Evolutionary conservation across 2,113 vertebrate species (phyloP), one percentile per base, ranked within the genome.

Genomic region (Machaerirhynchus nigripectus): DNA sequence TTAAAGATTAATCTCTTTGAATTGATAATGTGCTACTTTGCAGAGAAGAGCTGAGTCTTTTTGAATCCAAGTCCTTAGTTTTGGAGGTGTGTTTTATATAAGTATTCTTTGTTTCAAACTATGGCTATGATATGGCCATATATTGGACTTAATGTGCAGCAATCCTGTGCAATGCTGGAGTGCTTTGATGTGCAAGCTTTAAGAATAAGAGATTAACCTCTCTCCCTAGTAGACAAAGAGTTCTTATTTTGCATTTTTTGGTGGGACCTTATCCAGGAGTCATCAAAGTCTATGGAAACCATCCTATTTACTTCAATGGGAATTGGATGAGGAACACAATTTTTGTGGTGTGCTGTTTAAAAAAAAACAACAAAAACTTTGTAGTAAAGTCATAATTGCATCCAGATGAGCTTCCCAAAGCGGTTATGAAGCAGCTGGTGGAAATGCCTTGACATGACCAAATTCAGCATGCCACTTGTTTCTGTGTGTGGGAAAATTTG

Each of bases 341-440:
- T 92, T 90, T 82, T 86, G 52, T 81, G 79, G 63, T 65, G 68
- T 5, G 2, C 14, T 28, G 28, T 69, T 82, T 10, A 6, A 33
- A 80, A 87, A 64, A 67, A 61, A 39, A 24, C 15, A 6, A 20
- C 39, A 83, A 60, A 82, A 87, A 30, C 69, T 85, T 76, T 67
- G 33, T 82, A 83, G 63, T 69, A 39, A 68, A 94, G 59, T 53
- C 57, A 9, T 83, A 90, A 93, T 95, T 88, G 71, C 46, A 84
- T 93, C 92, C 93, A 96, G 93, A 97, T 95, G 90, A 91, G 40
- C 87, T 95, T 87, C 92, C 87, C 3, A 6, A 55, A 91, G 75
- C 14, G 47, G 39, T 86, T 88, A 24, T 74, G 92, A 86, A 84
- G 85, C 92, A 95, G 92, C 95, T 96, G 95, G 53, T 94, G 56